Base-by-base conservation (phyloP, 2,113 vertebrate species). In the Dipodomys ordii region DNA sequence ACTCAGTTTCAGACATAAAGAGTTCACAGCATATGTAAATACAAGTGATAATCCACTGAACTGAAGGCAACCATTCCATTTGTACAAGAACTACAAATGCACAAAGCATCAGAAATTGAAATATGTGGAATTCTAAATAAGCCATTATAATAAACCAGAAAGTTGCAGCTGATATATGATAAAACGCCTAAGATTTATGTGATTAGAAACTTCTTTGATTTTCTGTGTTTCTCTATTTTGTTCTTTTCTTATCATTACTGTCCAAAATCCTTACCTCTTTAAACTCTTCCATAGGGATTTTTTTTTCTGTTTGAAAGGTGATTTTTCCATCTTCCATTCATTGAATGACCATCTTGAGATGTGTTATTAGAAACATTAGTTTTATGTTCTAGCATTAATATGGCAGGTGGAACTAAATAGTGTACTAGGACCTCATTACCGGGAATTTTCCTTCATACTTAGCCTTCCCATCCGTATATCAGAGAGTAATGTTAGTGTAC, bases 391-490 rank as follows among this genome's bases (percentile, higher is more conserved):
- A 99, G 94, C 97, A 99, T 98, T 64, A 99, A 98, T 96, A 99
- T 99, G 93, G 99, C 98, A 97, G 99, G 99, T 94, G 99, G 99
- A 69, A 99, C 98, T 84, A 99, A 97, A 96, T 99, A 99, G 97
- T 99, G 99, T 97, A 99, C 96, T 96, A 99, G 99, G 94, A 99
- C 99, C 99, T 99, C 99, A 98, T 39, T 99, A 99, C 99, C 99
- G 99, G 35, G 99, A 99, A 98, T 99, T 99, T 98, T 99, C 99
- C 96, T 99, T 99, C 99, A 99, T 99, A 98, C 99, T 99, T 80
- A 99, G 98, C 72, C 99, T 98, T 90, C 99, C 99, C 99, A 99
- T 99, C 99, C 99, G 99, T 99, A 99, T 99, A 98, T 99, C 99
- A 0, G 99, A 99, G 25, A 99, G 97, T 96, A 99, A 96, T 99